phyloP scores from a whole-genome alignment of 2,113 vertebrate species.

The Piaya cayana region DNA sequence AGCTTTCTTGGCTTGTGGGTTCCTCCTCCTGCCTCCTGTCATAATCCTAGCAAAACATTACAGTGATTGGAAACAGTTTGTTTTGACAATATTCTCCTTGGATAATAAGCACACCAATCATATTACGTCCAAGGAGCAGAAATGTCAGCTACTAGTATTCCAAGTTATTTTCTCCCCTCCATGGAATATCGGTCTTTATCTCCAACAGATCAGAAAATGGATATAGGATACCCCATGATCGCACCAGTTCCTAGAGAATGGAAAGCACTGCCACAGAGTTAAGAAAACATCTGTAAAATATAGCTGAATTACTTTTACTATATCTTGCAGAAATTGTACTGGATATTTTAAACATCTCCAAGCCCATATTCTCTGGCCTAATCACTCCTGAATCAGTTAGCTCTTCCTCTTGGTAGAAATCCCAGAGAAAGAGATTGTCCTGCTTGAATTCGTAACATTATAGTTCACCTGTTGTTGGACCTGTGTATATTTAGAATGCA shows the following conservation, averaged over 20 bases:
- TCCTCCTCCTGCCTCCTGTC: background rate
- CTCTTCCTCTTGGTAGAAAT: background rate
- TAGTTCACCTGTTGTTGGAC: background rate
- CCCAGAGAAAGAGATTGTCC: background rate
- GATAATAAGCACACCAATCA: background rate
- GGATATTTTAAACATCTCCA: background rate
- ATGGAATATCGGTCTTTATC: background rate
- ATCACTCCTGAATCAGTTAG: background rate
- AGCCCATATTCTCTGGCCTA: background rate
- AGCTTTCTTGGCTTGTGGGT: background rate
- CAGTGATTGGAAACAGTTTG: background rate
- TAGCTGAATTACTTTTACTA: background rate
- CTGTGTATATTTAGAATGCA: background rate
- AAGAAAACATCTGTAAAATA: background rate
- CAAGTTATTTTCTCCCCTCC: background rate
- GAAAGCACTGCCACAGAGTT: background rate
- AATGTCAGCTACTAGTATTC: background rate
- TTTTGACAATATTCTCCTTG: background rate
- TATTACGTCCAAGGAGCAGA: background rate
- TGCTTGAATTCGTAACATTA: background rate
- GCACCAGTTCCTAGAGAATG: background rate
- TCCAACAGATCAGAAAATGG: background rate
- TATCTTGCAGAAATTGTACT: background rate
- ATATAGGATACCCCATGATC: background rate
- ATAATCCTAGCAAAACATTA: background rate